A percentile compares a stretch with the other conserved stretches of the same genome.
Evolutionary conservation across 2,113 vertebrate species (phyloP).

Genomic region (Erpornis zantholeuca): DNA sequence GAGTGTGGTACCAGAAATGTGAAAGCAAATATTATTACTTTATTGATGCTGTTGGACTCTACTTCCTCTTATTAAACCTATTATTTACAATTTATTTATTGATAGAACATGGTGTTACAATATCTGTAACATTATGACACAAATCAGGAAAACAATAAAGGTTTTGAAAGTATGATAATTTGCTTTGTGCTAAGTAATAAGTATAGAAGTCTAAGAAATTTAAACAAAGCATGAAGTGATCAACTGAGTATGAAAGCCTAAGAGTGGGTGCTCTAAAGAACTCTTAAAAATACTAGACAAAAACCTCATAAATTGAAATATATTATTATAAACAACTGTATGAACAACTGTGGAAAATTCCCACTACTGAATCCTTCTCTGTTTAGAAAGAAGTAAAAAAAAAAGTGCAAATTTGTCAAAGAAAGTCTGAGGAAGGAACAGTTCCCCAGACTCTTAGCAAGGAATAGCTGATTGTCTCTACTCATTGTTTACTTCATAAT

Average conservation of each 20-base stretch:
- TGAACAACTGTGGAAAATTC: background rate
- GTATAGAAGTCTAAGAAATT: background rate
- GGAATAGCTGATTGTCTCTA: background rate
- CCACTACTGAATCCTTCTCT: background rate
- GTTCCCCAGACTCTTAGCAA: background rate
- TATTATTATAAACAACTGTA: background rate
- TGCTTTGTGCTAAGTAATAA: background rate
- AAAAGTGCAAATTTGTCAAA: background rate
- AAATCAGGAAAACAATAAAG: background rate
- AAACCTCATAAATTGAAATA: background rate
- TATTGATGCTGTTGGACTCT: background rate
- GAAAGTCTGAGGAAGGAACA: background rate
- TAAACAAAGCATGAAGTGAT: background rate
- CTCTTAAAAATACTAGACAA: background rate
- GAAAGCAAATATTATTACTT: background rate
- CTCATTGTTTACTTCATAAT: background rate
- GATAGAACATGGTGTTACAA: background rate
- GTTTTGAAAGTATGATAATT: background rate
- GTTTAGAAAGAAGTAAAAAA: background rate
- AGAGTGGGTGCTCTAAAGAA: background rate
- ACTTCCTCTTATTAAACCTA: background rate
- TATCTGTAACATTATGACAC: background rate
- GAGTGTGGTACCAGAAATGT: rapidly evolving
- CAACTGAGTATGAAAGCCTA: background rate
- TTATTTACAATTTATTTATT: background rate